Conservation (phyloP, 2,888 invertebrate genomes). For the Lagria hirta region DNA sequence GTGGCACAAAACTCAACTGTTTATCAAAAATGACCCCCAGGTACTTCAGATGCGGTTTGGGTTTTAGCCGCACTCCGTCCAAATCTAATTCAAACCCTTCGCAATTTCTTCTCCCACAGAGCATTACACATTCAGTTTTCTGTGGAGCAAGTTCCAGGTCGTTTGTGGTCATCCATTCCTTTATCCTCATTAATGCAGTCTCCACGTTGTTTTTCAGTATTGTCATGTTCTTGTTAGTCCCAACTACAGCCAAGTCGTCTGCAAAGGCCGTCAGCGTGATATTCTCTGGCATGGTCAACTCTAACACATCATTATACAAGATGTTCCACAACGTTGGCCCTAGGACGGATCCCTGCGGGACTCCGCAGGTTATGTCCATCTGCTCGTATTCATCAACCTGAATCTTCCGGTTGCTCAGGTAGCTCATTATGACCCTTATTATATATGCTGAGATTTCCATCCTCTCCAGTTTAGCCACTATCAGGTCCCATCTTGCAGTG, state of each 20-base stretch:
- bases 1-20: neutral
- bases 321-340: slow-evolving; percentile 18
- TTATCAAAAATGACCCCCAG: slow-evolving; percentile 4
- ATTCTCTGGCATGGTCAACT: slow-evolving; percentile 1
- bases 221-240: too few species aligned
- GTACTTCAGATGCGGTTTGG: slow-evolving; percentile 4
- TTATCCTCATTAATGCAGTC: slow-evolving; percentile 1
- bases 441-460: slow-evolving; percentile 11
- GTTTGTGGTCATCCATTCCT: slow-evolving; percentile 13
- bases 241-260: slow-evolving; percentile 22
- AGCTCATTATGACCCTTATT: slow-evolving; percentile 15
- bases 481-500: slow-evolving; percentile 16
- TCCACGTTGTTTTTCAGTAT: too few species aligned
- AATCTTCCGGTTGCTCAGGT: slow-evolving; percentile 15
- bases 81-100: too few species aligned
- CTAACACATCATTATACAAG: slow-evolving; percentile 14
- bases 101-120: neutral
- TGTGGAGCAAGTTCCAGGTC: slow-evolving; percentile 3
- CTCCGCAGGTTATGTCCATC: slow-evolving; percentile 5
- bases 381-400: neutral
- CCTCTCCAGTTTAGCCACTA: slow-evolving; percentile 12
- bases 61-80: neutral
- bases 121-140: slow-evolving; percentile 3
- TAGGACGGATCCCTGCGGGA: slow-evolving; percentile 20
- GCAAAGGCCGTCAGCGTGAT: slow-evolving; percentile 12